Conservation (phyloP, 35 echinoderm and acorn worm genomes). For the Eucidaris tribuloides region DNA sequence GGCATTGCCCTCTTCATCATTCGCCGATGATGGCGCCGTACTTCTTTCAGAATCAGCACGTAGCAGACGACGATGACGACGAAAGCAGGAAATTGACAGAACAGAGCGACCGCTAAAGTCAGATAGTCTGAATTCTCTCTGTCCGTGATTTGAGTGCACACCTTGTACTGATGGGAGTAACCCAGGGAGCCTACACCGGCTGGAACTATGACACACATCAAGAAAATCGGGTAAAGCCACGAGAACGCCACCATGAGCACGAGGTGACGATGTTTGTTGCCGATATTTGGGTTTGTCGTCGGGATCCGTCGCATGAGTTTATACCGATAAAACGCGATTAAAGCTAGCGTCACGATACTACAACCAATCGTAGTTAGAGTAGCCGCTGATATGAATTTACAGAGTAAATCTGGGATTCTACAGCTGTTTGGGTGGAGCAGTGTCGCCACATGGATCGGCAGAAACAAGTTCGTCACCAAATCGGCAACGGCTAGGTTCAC, state of each 20-base stretch:
- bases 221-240: background rate
- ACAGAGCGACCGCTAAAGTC: background rate
- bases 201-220: background rate
- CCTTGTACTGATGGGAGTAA: constrained; percentile 24
- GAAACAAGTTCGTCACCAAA: background rate
- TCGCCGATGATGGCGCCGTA: background rate
- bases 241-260: background rate
- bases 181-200: constrained; percentile 2
- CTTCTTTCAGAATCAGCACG: background rate
- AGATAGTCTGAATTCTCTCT: background rate
- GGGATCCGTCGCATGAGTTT: background rate
- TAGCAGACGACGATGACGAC: constrained; percentile 17
- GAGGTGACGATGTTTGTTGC: background rate
- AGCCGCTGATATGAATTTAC: background rate
- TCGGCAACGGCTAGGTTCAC: background rate
- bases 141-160: constrained; percentile 8
- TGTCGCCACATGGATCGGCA: background rate
- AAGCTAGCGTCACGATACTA: background rate
- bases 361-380: background rate
- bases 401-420: background rate
- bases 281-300: background rate
- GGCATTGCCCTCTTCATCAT: background rate
- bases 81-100: constrained; percentile 8
- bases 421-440: background rate
- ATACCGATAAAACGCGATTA: background rate